phyloP scores from a whole-genome alignment of 1,140 invertebrate species.

The Drosophila virilis region DNA sequence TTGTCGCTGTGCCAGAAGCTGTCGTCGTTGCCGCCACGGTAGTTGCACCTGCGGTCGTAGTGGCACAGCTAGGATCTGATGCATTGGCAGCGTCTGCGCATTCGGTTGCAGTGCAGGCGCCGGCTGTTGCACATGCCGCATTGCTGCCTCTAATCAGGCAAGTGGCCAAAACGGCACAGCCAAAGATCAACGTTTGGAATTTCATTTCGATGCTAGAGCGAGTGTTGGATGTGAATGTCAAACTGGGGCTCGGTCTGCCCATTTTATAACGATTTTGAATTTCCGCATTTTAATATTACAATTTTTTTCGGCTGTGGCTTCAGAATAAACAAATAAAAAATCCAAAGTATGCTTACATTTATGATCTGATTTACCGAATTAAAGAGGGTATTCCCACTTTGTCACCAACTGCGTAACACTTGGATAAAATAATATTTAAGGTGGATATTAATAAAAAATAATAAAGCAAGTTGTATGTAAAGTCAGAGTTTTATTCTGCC shows the following conservation, averaged over 20 bases:
- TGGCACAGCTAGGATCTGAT: not conserved
- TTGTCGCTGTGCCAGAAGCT: not conserved
- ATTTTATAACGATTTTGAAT: conserved; percentile 3
- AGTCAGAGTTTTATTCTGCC: too few relatives aligned
- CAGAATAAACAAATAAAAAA: not conserved
- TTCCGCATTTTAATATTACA: not conserved
- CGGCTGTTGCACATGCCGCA: not conserved
- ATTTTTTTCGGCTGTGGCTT: not conserved
- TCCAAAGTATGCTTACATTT: too few relatives aligned
- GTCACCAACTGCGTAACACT: too few relatives aligned
- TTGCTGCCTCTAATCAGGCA: conserved; percentile 2
- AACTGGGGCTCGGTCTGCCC: not conserved
- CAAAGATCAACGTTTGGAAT: conserved; percentile 17
- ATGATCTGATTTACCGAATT: too few relatives aligned
- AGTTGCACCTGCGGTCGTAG: not conserved
- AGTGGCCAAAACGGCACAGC: conserved; percentile 6
- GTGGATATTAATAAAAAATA: too few relatives aligned
- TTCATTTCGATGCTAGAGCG: not conserved
- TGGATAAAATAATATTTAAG: too few relatives aligned
- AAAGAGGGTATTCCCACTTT: too few relatives aligned
- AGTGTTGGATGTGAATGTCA: not conserved
- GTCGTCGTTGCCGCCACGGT: not conserved
- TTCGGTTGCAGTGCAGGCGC: conserved; percentile 1
- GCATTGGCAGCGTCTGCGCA: not conserved
- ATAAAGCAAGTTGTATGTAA: too few relatives aligned